Conservation (phyloP, 2,888 invertebrate species). For the Apodemia zela region DNA sequence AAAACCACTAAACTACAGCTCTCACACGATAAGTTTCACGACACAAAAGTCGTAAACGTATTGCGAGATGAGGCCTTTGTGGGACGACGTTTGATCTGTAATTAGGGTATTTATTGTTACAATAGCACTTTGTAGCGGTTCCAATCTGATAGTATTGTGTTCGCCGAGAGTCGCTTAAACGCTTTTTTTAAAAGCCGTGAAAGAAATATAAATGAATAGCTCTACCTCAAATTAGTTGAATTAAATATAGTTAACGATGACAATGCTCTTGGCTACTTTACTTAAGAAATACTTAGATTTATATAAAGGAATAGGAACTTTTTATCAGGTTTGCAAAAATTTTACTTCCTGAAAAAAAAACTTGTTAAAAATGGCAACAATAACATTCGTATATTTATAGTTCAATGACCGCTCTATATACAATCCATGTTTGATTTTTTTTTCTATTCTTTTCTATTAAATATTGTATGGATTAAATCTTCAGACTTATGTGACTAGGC, state of each 20-base stretch:
- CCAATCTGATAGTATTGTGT: constrained; percentile 63
- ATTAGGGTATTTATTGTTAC: constrained; percentile 71
- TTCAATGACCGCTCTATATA: background rate
- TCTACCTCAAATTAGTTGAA: constrained; percentile 45
- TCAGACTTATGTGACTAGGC: too few species aligned
- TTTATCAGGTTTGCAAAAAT: background rate
- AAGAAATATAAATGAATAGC: constrained; percentile 44
- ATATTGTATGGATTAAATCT: background rate
- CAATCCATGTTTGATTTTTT: background rate
- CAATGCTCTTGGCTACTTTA: constrained; percentile 28
- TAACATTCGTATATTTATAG: background rate
- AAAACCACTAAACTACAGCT: constrained; percentile 56
- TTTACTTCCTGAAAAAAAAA: background rate
- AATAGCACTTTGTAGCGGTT: constrained; percentile 64
- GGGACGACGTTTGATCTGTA: constrained; percentile 72
- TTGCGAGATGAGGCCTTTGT: constrained; percentile 62
- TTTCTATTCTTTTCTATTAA: background rate
- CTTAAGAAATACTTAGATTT: background rate
- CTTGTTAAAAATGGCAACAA: background rate
- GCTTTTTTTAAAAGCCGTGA: constrained; percentile 47
- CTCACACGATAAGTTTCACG: constrained; percentile 50
- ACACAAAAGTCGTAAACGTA: constrained; percentile 61
- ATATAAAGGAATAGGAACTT: background rate
- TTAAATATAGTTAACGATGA: constrained; percentile 39
- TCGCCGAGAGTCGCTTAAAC: constrained; percentile 46